These are phyloP conservation scores for Gambelia wislizenii DNA, from an alignment of 2,797 vertebrate genomes.

Conservation along the genomic window DNA sequence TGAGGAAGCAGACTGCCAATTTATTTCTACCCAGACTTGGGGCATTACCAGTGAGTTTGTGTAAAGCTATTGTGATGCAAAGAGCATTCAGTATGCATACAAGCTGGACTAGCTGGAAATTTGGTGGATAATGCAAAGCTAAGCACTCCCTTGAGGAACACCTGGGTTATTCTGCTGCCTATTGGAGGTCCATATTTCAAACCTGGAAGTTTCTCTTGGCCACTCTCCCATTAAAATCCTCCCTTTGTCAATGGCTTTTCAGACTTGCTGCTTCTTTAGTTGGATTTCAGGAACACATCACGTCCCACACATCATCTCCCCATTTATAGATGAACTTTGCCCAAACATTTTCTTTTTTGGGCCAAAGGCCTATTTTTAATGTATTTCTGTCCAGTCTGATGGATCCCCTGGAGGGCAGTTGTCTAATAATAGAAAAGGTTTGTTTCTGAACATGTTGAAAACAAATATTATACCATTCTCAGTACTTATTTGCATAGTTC, in stretches of 20 bases:
- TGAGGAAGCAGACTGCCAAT: conserved; percentile 70
- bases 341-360: too few relatives aligned
- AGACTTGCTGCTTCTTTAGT: not conserved
- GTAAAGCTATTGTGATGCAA: conserved; percentile 65
- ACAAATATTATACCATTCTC: not conserved
- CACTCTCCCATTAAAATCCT: not conserved
- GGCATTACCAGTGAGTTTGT: conserved; percentile 53
- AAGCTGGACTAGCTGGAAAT: conserved; percentile 46
- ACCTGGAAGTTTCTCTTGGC: not conserved
- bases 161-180: not conserved
- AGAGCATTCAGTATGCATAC: conserved; percentile 46
- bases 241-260: not conserved
- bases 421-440: conserved; percentile 4
- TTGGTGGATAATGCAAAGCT: conserved; percentile 57
- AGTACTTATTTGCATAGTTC: not conserved
- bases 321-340: not conserved
- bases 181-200: not conserved
- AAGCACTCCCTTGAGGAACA: conserved; percentile 32
- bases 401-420: not conserved
- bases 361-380: not conserved
- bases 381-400: not conserved
- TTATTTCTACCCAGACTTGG: conserved; percentile 75
- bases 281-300: not conserved
- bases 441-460: not conserved
- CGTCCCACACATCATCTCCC: not conserved